Base-by-base conservation (phyloP, 2,888 invertebrate genomes). In the Halictus ligatus region DNA sequence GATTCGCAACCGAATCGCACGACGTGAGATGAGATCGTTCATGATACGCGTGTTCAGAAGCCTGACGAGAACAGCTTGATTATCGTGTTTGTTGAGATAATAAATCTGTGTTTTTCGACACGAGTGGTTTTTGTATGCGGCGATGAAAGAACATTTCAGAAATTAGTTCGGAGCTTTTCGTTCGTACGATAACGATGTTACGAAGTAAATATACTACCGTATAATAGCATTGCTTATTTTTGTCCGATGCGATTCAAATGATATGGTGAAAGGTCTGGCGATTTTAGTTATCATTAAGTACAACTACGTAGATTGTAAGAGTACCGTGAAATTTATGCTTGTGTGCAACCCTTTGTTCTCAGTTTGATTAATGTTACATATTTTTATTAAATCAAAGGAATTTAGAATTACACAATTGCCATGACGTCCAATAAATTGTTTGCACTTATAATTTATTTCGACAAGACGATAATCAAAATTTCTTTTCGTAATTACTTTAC, bases 1-100 rank as follows among this genome's bases (percentile, higher is more conserved):
- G 83, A 84, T 84, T 89, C 80, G 78, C 75, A 69, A 75, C 69
- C 64, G 76, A 69, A 78, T 76, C 83, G 79, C 35, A 72, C 46
- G 48, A 54, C 84, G 67, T 77, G 72, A 74, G 79, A 85, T 25
- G 40, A 83, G 75, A 83, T 80, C 67, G 60, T 80, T 58, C 72
- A 18, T 43, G 85, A 82, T 85, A 85, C 46, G 58, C 21, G 80
- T 69, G 58, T 60, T 54, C 71, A 21, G 25, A 40, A 64, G 64
- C 29, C 40, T 67, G 46, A 80, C 60, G 7, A 73, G n/a, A 25
- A 54, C 71, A 72, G 40, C 35, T 78, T 76, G 43, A 15, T 83
- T 73, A 46, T 80, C 75, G 8, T 72, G 48, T 67, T 76, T 67
- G 64, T 58, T 79, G 8, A 75, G 54, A 72, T 48, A 78, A 75